Percentiles rank a stretch among this genome's conserved stretches.
These are phyloP conservation scores for Melipona quadrifasciata DNA, from an alignment of 1,140 invertebrate genomes.

Conservation along the genomic window DNA sequence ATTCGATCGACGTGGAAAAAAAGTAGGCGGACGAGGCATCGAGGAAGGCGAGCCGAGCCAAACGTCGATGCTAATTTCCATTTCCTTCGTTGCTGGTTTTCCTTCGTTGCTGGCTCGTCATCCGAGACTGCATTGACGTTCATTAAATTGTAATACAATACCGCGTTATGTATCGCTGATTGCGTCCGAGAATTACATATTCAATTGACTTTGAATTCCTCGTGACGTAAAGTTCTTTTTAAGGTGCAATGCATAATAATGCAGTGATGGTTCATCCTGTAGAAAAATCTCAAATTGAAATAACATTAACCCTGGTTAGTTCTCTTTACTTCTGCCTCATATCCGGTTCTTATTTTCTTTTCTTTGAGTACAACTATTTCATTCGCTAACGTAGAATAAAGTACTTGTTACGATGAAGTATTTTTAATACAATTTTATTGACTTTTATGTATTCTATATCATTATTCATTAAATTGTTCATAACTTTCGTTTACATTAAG, in stretches of 20 bases:
- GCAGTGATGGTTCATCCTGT: not conserved
- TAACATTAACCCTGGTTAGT: not conserved
- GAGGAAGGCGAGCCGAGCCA: constrained; percentile 65
- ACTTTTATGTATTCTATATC: no score
- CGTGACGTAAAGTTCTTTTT: not conserved
- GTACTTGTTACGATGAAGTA: no score
- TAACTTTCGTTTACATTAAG: no score
- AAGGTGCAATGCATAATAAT: no score
- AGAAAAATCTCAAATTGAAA: not conserved
- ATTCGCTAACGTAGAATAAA: no score
- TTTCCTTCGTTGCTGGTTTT: constrained; percentile 54
- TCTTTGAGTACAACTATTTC: no score
- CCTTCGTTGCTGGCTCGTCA: not conserved
- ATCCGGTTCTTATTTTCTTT: no score
- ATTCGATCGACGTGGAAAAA: constrained; percentile 58
- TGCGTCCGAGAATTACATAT: not conserved
- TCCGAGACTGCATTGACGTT: constrained; percentile 16
- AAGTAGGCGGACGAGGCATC: constrained; percentile 72
- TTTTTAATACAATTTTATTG: no score
- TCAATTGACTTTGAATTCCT: not conserved
- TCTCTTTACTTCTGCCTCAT: no score
- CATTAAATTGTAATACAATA: constrained; percentile 48
- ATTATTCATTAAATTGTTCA: no score
- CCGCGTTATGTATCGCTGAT: not conserved
- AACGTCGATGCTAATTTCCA: constrained; percentile 68